A percentile compares a stretch with the other conserved stretches of the same genome.
Conservation (phyloP, 2,888 invertebrate species). For the Eurytoma californica region DNA sequence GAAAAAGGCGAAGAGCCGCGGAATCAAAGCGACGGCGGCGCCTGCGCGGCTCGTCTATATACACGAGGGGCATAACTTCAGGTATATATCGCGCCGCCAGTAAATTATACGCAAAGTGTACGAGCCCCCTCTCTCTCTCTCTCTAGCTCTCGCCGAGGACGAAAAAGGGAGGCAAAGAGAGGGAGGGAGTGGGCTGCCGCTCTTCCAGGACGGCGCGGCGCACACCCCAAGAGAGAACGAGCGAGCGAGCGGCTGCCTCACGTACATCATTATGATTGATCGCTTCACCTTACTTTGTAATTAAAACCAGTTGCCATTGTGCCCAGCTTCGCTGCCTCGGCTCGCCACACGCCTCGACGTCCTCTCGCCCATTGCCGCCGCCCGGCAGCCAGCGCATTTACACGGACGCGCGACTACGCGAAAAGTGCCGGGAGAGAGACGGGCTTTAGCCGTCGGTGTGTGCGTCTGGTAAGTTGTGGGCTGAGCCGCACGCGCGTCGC, state of each 20-base stretch:
- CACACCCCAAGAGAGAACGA: conserved; percentile 65
- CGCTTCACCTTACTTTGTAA: conserved; percentile 76
- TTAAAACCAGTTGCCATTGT: conserved; percentile 76
- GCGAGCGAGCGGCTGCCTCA: conserved; percentile 68
- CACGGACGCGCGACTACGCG: conserved; percentile 10
- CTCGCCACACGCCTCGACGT: conserved; percentile 42
- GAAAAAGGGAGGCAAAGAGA: conserved; percentile 40
- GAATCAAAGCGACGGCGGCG: conserved; percentile 51
- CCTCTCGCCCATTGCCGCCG: conserved; percentile 1
- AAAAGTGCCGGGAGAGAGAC: not conserved
- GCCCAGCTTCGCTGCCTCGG: conserved; percentile 55
- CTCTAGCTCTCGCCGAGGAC: conserved; percentile 17
- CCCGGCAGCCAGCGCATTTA: conserved; percentile 21
- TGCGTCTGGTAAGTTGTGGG: not conserved
- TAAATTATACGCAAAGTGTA: conserved; percentile 75
- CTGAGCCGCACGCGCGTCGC: not conserved
- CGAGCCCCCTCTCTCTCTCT: conserved; percentile 61
- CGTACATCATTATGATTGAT: conserved; percentile 77
- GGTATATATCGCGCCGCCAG: conserved; percentile 73
- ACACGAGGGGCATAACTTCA: conserved; percentile 68
- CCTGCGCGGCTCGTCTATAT: conserved; percentile 52
- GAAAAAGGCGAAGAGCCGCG: conserved; percentile 3
- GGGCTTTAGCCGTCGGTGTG: not conserved
- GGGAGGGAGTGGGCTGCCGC: conserved; percentile 28
- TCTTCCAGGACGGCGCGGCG: conserved; percentile 61